Evolutionary conservation across 2,797 vertebrate genomes (phyloP), one percentile per base, ranked within the genome.

Genomic region (Crenichthys baileyi): DNA sequence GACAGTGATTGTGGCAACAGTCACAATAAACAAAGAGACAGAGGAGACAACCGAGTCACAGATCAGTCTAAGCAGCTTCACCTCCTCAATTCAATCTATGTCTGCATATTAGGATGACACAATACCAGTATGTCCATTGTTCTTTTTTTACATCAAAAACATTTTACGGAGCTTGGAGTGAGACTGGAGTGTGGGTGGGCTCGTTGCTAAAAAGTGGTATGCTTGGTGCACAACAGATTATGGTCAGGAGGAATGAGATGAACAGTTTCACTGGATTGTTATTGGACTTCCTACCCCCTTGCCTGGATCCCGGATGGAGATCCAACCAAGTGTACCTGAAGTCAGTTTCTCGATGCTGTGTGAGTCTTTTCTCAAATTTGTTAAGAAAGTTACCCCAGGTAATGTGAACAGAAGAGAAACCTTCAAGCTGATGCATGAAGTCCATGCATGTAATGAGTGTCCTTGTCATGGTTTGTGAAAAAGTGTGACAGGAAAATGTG

Each of bases 1-100:
- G 82, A 88, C 86, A 85, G 80, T 13, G 83, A 81, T 85, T 72
- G 41, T 63, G 73, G 81, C 79, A 82, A 61, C 83, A 83, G 81
- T 71, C 71, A 29, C 68, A 70, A 65, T 72, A 41, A 50, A 61
- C 73, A 74, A 70, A 51, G 63, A 75, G 73, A 70, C 44, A 50
- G 67, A 73, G 73, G 74, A 51, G 76, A 78, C 50, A 48, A 36
- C 76, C 72, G 79, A 86, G 71, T 81, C 77, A 76, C 79, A 75
- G 67, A 73, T 70, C 53, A 61, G 76, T n/a, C 61, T 74, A 75
- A 76, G 73, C 77, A 16, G 26, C 71, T 22, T 76, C 68, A 26
- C 46, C 78, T 79, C 78, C 13, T 15, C 9, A 7, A 12, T 11
- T 46, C 6, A 53, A 39, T 44, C 67, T 24, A 16, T 22, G 16